Evolutionary conservation across 2,888 invertebrate species (phyloP), one percentile per base, ranked within the genome.

Genomic region (Microchrysa polita): DNA sequence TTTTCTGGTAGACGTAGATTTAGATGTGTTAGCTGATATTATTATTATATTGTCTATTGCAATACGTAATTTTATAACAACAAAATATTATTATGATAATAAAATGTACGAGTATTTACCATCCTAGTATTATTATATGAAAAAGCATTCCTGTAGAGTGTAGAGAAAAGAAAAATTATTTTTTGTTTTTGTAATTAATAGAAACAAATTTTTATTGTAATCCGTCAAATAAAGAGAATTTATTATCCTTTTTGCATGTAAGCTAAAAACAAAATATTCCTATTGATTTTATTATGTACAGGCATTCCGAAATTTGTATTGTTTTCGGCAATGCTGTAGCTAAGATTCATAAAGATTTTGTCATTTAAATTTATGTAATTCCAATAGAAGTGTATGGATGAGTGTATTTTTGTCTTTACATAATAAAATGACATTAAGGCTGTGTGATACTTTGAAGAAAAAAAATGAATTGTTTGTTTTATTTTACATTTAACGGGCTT

Each of bases 401-500:
- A 10, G 48, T 65, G 44, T 44, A 69, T 69, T 69, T 57, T n/a
- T 40, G 9, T 57, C 55, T 44, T 44, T 55, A 72, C 74, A 73
- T 77, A 78, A 78, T 77, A 75, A 78, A 76, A 76, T 77, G 77
- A 78, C 78, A 77, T 77, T 74, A 78, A 76, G 79, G 79, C 78
- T 79, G 79, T 79, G 77, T 77, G 77, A 77, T 76, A 77, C 42
- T 73, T 69, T 20, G n/a, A 60, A 48, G 23, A 60, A 44, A 42
- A 52, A 57, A 53, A 53, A 27, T 52, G 7, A 48, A 48, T 34
- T 34, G 2, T 34, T 34, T 5, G 7, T 34, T 34, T 34, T 34
- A n/a, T n/a, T n/a, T n/a, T n/a, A n/a, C n/a, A n/a, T n/a, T n/a
- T n/a, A n/a, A n/a, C n/a, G n/a, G n/a, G n/a, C n/a, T n/a, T n/a